A percentile compares a stretch with the other conserved stretches of the same genome.
phyloP scores from a whole-genome alignment of 1,140 invertebrate genomes.

The Drosophila neocordata region DNA sequence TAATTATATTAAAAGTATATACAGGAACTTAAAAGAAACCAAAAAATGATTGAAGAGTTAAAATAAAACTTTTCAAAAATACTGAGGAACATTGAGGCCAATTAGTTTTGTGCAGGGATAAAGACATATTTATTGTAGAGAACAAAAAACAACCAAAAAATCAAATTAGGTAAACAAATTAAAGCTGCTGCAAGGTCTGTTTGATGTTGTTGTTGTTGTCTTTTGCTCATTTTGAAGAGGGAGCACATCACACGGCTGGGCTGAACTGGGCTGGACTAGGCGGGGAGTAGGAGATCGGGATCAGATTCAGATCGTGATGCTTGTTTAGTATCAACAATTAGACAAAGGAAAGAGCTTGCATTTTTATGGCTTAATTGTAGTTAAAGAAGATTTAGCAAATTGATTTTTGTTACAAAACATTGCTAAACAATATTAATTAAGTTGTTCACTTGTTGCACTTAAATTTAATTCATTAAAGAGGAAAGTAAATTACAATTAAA shows the following conservation, averaged over 20 bases:
- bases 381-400: constrained; percentile 30
- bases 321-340: constrained; percentile 25
- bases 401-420: constrained; percentile 42
- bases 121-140: constrained; percentile 61
- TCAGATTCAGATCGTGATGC: constrained; percentile 24
- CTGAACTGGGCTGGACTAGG: constrained; percentile 15
- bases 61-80: constrained; percentile 28
- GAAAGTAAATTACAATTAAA: constrained; percentile 15
- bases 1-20: constrained; percentile 51
- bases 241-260: constrained; percentile 46
- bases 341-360: constrained; percentile 3
- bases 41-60: constrained; percentile 36
- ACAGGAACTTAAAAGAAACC: constrained; percentile 36
- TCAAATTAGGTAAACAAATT: constrained; percentile 40
- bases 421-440: constrained; percentile 9
- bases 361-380: not conserved
- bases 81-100: constrained; percentile 63
- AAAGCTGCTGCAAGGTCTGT: constrained; percentile 16
- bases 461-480: constrained; percentile 34
- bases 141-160: constrained; percentile 32
- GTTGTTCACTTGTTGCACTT: constrained; percentile 31
- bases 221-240: constrained; percentile 5
- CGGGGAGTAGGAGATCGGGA: constrained; percentile 6
- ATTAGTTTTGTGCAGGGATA: constrained; percentile 64
- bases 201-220: constrained; percentile 32